phyloP scores from a whole-genome alignment of 2,888 invertebrate genomes.

The Orchesellides sinensis region DNA sequence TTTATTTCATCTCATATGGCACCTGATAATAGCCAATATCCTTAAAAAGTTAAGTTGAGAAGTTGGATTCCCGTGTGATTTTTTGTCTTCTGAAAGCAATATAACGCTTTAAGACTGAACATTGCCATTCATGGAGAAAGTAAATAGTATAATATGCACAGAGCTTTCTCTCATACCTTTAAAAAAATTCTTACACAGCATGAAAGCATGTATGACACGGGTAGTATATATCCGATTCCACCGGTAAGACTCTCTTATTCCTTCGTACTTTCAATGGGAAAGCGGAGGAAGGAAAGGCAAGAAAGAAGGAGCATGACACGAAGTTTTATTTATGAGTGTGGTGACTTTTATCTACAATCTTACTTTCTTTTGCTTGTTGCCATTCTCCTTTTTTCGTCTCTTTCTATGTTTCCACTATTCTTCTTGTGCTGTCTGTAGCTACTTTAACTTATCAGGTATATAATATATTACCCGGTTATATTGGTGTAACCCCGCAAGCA shows the following conservation, averaged over 20 bases:
- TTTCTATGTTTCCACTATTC: slow-evolving; percentile 34
- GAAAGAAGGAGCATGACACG: slow-evolving; percentile 62
- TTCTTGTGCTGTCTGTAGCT: slow-evolving; percentile 34
- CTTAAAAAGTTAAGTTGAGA: slow-evolving; percentile 38
- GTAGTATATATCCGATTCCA: too few relatives aligned
- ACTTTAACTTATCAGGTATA: slow-evolving; percentile 44
- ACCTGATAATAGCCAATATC: slow-evolving; percentile 60
- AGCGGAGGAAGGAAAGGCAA: slow-evolving; percentile 51
- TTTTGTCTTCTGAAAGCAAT: neutral
- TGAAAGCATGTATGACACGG: too few relatives aligned
- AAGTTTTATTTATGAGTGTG: slow-evolving; percentile 68
- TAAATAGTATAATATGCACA: too few relatives aligned
- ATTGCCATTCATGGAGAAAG: too few relatives aligned
- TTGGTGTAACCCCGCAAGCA: neutral
- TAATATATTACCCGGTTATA: slow-evolving; percentile 25
- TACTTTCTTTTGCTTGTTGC: slow-evolving; percentile 56
- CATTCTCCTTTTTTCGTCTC: slow-evolving; percentile 36
- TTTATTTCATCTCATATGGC: slow-evolving; percentile 44
- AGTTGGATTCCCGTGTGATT: slow-evolving; percentile 42
- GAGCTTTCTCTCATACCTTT: too few relatives aligned
- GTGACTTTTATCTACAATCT: slow-evolving; percentile 68
- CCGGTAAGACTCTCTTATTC: too few relatives aligned
- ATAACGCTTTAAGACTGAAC: too few relatives aligned
- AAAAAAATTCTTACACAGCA: too few relatives aligned
- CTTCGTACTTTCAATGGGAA: too few relatives aligned